These are phyloP conservation scores for Aythya baeri DNA, from an alignment of 2,113 vertebrate genomes.

Conservation along the genomic window DNA sequence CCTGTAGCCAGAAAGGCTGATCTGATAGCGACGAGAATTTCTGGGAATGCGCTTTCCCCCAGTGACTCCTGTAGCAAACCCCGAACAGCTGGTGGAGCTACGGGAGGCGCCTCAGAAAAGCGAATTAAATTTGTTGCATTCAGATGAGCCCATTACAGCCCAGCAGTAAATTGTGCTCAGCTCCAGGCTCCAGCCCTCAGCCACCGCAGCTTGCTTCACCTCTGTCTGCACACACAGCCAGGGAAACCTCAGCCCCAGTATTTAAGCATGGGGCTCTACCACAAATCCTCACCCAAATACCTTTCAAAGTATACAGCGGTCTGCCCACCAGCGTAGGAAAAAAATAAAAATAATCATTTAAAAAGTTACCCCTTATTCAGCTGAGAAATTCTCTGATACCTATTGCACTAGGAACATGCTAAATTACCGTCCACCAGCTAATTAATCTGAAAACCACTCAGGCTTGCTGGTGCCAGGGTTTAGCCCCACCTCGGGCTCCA, in stretches of 20 bases:
- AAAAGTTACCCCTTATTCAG: not conserved
- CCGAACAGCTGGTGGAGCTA: not conserved
- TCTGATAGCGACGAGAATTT: not conserved
- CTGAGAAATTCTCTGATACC: not conserved
- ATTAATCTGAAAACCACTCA: not conserved
- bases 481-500: not conserved
- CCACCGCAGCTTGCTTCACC: fast-evolving
- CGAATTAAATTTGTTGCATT: fast-evolving
- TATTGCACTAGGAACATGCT: not conserved
- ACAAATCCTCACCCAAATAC: not conserved
- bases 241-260: fast-evolving
- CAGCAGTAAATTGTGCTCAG: fast-evolving
- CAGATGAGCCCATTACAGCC: not conserved
- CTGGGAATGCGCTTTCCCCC: not conserved
- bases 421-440: not conserved
- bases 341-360: not conserved
- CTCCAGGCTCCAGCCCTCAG: not conserved
- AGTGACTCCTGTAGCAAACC: not conserved
- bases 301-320: fast-evolving
- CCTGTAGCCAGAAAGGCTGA: not conserved
- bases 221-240: not conserved
- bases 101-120: not conserved
- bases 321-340: fast-evolving
- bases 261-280: not conserved
- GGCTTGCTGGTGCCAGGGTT: not conserved